Conservation (phyloP, 2,888 invertebrate species). For the Ceriagrion tenellum region DNA sequence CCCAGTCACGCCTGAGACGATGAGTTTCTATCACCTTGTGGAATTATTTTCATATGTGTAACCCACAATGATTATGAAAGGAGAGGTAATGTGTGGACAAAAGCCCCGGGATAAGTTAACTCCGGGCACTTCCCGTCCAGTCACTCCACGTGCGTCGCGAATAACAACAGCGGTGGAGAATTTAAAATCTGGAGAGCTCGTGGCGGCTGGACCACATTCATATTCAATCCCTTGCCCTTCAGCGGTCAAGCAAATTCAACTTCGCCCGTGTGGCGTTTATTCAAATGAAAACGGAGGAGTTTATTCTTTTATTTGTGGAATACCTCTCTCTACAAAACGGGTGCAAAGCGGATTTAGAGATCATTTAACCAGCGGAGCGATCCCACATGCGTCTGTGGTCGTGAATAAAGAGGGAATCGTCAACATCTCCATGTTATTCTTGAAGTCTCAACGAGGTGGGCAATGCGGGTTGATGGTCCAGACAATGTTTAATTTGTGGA, state of each 20-base stretch:
- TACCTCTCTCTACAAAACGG: background rate
- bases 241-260: background rate
- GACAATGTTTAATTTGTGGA: background rate
- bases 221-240: constrained; percentile 31
- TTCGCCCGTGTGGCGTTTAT: background rate
- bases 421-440: background rate
- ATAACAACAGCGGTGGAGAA: background rate
- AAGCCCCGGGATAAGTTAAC: background rate
- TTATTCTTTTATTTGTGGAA: background rate
- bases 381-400: background rate
- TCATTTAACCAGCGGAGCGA: background rate
- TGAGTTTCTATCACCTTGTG: too few relatives aligned
- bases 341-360: background rate
- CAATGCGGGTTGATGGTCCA: background rate
- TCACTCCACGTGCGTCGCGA: background rate
- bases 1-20: too few relatives aligned
- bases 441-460: background rate
- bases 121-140: background rate
- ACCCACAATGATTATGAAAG: too few relatives aligned
- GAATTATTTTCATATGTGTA: too few relatives aligned
- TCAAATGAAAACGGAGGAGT: constrained; percentile 9
- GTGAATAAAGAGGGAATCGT: background rate
- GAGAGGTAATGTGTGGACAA: background rate
- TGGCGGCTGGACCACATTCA: background rate
- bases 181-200: background rate